Conservation (phyloP, 2,113 vertebrate species). For the Bubo bubo region DNA sequence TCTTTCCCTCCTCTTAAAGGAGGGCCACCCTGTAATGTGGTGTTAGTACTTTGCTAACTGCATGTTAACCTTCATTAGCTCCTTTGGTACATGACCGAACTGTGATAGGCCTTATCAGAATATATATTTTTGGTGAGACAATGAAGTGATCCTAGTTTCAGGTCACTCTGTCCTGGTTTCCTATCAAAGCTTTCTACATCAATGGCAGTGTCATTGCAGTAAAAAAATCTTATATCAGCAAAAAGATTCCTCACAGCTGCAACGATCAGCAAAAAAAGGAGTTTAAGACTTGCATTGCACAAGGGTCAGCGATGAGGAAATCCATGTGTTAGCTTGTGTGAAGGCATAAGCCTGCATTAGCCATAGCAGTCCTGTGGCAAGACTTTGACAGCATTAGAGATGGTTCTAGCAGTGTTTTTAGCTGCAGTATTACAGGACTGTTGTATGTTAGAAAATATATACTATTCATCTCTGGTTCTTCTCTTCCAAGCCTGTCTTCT, state of each 20-base stretch:
- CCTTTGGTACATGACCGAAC: not conserved
- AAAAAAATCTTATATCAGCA: conserved; percentile 11
- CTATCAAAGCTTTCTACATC: not conserved
- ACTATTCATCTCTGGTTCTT: not conserved
- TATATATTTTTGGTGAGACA: not conserved
- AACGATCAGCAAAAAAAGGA: conserved; percentile 1
- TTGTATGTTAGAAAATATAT: not conserved
- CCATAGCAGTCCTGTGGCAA: not conserved
- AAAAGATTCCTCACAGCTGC: conserved; percentile 15
- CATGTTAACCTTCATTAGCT: not conserved
- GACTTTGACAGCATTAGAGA: not conserved
- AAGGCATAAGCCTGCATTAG: not conserved
- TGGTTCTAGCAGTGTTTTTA: not conserved
- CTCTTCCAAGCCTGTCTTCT: not conserved
- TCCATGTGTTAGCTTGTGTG: not conserved
- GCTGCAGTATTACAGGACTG: not conserved
- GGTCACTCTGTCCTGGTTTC: not conserved
- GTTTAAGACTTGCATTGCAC: conserved; percentile 33
- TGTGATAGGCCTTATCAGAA: not conserved
- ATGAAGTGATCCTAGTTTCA: not conserved
- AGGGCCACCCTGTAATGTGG: not conserved
- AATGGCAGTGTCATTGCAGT: not conserved
- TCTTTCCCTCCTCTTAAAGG: not conserved
- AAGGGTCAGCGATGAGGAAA: conserved; percentile 16
- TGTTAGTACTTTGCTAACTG: not conserved